phyloP scores from a whole-genome alignment of 2,113 vertebrate genomes.

The Rhipidura dahli region DNA sequence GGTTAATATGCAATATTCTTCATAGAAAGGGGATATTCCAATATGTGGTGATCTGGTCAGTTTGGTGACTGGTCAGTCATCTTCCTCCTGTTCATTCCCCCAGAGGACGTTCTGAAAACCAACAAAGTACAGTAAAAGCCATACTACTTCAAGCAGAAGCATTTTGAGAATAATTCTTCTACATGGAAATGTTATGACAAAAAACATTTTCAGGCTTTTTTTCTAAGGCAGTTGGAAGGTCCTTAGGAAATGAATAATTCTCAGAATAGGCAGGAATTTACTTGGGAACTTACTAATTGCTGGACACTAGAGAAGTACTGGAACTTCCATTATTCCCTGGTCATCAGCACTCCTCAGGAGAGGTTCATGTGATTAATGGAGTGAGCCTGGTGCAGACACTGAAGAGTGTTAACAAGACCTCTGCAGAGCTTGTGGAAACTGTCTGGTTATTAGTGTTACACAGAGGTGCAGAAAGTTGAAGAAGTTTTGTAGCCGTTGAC shows the following conservation, averaged over 20 bases:
- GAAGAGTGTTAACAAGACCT: neutral
- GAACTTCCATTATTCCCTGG: neutral
- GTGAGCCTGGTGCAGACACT: neutral
- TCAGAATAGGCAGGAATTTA: neutral
- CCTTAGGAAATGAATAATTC: constrained; percentile 32
- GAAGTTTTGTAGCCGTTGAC: neutral
- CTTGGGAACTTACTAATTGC: neutral
- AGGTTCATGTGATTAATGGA: neutral
- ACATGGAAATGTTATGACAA: neutral
- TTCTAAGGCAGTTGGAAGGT: neutral
- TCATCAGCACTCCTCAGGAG: neutral
- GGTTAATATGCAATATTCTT: neutral
- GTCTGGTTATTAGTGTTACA: neutral
- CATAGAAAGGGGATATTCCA: neutral
- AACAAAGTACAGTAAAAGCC: neutral
- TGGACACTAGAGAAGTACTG: neutral
- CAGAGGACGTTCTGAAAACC: neutral
- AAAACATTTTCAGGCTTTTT: neutral
- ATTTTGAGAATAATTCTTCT: neutral
- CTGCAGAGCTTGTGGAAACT: constrained; percentile 8
- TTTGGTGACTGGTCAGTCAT: neutral
- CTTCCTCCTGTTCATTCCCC: neutral
- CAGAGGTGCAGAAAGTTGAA: neutral
- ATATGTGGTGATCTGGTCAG: neutral
- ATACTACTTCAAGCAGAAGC: neutral